Conservation (phyloP, 2,888 invertebrate genomes). For the Pteria penguin region DNA sequence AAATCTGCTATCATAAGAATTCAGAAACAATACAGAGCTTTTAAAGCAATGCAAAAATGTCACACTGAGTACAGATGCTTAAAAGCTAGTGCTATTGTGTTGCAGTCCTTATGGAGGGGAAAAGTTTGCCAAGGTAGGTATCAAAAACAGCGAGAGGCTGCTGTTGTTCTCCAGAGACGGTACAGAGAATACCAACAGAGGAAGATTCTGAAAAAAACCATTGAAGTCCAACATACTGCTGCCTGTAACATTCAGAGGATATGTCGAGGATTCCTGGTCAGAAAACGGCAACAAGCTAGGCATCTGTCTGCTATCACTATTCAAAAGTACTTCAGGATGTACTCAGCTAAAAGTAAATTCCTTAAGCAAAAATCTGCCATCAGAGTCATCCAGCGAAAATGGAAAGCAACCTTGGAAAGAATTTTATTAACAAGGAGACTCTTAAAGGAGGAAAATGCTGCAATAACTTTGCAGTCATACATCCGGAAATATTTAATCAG, state of each 20-base stretch:
- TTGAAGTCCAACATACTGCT: neutral
- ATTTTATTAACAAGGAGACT: conserved; percentile 29
- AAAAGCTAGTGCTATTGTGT: conserved; percentile 2
- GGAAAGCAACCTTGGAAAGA: conserved; percentile 1
- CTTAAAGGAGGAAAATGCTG: conserved; percentile 48
- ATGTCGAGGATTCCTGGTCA: neutral
- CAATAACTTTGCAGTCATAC: conserved; percentile 57
- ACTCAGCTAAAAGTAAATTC: conserved; percentile 18
- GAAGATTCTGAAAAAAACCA: neutral
- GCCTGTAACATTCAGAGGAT: conserved; percentile 1
- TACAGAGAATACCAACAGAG: neutral
- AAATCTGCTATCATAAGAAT: conserved; percentile 18
- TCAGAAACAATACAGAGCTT: conserved; percentile 23
- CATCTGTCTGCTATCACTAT: neutral
- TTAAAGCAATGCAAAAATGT: neutral
- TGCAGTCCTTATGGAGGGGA: conserved; percentile 53
- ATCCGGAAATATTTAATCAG: conserved; percentile 33
- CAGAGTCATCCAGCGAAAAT: conserved; percentile 51
- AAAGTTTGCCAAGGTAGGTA: conserved; percentile 1
- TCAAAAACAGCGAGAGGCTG: neutral
- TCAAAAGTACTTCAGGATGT: conserved; percentile 7
- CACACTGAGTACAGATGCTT: neutral
- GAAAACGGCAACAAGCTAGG: neutral
- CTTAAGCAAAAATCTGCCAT: conserved; percentile 40
- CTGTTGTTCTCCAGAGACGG: neutral